Conservation (phyloP, 2,888 invertebrate species). For the Doris montereyensis region DNA sequence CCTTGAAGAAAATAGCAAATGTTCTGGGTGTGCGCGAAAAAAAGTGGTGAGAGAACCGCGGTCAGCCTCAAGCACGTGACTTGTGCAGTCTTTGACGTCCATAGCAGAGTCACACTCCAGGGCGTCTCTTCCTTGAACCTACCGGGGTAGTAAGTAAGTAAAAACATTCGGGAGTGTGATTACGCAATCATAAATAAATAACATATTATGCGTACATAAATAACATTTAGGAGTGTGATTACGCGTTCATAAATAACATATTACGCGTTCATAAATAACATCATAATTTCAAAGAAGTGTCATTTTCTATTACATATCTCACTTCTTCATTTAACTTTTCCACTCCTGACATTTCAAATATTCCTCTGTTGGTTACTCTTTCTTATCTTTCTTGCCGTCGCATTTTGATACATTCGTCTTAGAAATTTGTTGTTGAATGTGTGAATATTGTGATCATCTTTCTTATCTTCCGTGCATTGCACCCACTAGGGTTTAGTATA, state of each 20-base stretch:
- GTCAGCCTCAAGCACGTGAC: slow-evolving; percentile 76
- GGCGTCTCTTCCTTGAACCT: slow-evolving; percentile 76
- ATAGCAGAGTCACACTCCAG: slow-evolving; percentile 66
- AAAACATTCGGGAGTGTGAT: background rate
- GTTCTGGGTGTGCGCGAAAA: slow-evolving; percentile 79
- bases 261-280: background rate
- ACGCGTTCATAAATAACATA: background rate
- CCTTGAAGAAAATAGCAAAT: slow-evolving; percentile 80
- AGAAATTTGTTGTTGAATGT: too few relatives aligned
- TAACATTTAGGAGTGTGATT: background rate
- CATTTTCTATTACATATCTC: too few relatives aligned
- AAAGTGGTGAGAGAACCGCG: slow-evolving; percentile 78
- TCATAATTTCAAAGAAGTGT: too few relatives aligned
- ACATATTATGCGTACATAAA: background rate
- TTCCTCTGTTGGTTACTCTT: too few relatives aligned
- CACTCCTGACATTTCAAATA: too few relatives aligned
- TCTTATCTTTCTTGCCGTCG: too few relatives aligned
- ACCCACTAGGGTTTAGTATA: too few relatives aligned
- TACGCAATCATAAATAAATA: background rate
- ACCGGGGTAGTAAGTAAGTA: background rate
- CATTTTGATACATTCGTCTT: too few relatives aligned
- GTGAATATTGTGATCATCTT: too few relatives aligned
- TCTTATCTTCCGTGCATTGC: too few relatives aligned
- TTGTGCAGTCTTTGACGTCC: slow-evolving; percentile 74
- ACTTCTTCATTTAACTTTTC: too few relatives aligned